Percentiles rank a stretch among this genome's conserved stretches.
Evolutionary conservation across 2,888 invertebrate species (phyloP).

Genomic region (Microplitis manilae): DNA sequence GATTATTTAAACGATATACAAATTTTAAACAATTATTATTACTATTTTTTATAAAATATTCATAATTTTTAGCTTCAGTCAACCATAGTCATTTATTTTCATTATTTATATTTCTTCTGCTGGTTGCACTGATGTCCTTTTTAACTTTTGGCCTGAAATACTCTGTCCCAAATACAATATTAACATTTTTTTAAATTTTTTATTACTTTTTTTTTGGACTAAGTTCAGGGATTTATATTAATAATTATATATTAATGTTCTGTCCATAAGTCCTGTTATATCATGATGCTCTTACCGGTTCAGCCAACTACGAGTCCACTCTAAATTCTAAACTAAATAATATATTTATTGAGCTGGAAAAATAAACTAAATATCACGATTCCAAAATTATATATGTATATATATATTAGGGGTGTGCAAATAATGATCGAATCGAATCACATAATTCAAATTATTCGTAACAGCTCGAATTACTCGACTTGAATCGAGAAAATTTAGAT

Average conservation of each 20-base stretch:
- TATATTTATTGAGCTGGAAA: conserved; percentile 36
- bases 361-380: conserved; percentile 10
- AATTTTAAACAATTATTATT: conserved; percentile 22
- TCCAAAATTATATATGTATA: not conserved
- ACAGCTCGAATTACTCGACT: too few relatives aligned
- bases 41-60: not conserved
- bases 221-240: too few relatives aligned
- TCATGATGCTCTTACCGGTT: conserved; percentile 51
- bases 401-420: too few relatives aligned
- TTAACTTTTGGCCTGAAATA: not conserved
- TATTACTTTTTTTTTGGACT: too few relatives aligned
- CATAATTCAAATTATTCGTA: too few relatives aligned
- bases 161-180: not conserved
- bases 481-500: too few relatives aligned
- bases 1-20: conserved; percentile 50
- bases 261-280: too few relatives aligned
- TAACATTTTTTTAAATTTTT: not conserved
- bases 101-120: conserved; percentile 13
- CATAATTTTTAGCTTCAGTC: too few relatives aligned
- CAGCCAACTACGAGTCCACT: conserved; percentile 66
- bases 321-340: conserved; percentile 68
- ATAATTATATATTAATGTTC: too few relatives aligned
- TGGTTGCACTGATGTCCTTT: conserved; percentile 41
- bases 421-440: too few relatives aligned
- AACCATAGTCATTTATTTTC: conserved; percentile 36